Evolutionary conservation across 2,888 invertebrate genomes (phyloP).

Genomic region (Mythimna loreyi): DNA sequence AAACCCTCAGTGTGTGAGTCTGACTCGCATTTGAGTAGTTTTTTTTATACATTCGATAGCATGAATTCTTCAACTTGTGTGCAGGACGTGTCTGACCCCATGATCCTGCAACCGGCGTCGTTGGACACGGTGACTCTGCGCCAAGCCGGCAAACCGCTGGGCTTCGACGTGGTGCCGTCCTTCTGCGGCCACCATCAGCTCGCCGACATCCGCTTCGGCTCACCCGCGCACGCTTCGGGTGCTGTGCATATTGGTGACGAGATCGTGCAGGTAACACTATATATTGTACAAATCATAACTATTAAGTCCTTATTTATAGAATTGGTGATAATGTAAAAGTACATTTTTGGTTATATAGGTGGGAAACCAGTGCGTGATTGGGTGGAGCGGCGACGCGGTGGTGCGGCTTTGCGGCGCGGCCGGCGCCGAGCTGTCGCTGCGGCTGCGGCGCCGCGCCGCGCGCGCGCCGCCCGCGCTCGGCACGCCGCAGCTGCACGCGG

Average conservation of each 20-base stretch:
- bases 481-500: conserved; percentile 60
- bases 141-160: conserved; percentile 96
- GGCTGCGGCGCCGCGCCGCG: conserved; percentile 72
- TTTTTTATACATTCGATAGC: too few species aligned
- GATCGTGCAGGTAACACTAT: conserved; percentile 95
- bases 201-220: conserved; percentile 97
- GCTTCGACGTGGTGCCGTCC: conserved; percentile 97
- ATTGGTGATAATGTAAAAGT: neutral
- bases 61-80: too few species aligned
- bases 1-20: too few species aligned
- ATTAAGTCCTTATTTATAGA: too few species aligned
- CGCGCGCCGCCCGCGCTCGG: conserved; percentile 64
- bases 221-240: conserved; percentile 97
- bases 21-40: too few species aligned
- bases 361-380: conserved; percentile 79
- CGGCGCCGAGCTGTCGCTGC: conserved; percentile 69
- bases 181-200: conserved; percentile 95
- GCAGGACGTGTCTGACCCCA: conserved; percentile 95
- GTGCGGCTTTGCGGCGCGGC: conserved; percentile 62
- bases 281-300: too few species aligned
- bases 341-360: conserved; percentile 67
- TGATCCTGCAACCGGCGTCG: conserved; percentile 97
- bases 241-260: conserved; percentile 99
- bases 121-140: conserved; percentile 96
- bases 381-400: conserved; percentile 79